A percentile compares a stretch with the other conserved stretches of the same genome.
These are phyloP conservation scores for Dasysyrphus tricinctus DNA, from an alignment of 2,888 invertebrate species.

Conservation along the genomic window DNA sequence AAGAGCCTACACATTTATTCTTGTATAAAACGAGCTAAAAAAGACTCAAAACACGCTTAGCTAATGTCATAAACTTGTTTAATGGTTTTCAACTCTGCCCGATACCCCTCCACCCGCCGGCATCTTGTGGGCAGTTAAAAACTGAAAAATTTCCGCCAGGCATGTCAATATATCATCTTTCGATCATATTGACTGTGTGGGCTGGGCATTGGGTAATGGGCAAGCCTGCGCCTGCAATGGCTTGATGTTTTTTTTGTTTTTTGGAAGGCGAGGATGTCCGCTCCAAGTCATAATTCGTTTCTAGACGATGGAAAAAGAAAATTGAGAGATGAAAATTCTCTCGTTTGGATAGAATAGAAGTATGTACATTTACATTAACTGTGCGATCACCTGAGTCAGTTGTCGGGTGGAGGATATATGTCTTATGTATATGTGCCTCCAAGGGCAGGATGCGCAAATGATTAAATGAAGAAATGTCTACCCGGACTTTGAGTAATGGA, in stretches of 20 bases:
- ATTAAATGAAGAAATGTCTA: constrained; percentile 60
- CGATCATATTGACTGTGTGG: constrained; percentile 65
- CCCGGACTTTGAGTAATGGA: constrained; percentile 63
- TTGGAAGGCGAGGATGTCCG: constrained; percentile 27
- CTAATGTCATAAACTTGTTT: constrained; percentile 49
- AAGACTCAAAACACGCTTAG: constrained; percentile 30
- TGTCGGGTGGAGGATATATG: neutral
- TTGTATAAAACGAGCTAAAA: neutral
- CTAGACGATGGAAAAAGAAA: constrained; percentile 36
- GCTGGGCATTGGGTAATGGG: constrained; percentile 32
- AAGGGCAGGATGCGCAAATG: constrained; percentile 61
- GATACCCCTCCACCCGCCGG: neutral
- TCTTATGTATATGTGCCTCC: neutral
- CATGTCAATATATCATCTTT: constrained; percentile 67
- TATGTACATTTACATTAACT: constrained; percentile 21
- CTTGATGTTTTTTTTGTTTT: neutral
- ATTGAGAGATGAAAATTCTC: constrained; percentile 69
- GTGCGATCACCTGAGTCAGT: constrained; percentile 4
- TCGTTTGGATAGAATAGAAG: neutral
- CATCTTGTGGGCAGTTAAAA: constrained; percentile 22
- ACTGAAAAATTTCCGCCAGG: constrained; percentile 31
- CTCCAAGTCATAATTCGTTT: constrained; percentile 57
- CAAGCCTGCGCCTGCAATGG: constrained; percentile 19
- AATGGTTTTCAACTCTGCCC: constrained; percentile 24
- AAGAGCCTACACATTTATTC: constrained; percentile 2